Evolutionary conservation across 2,797 vertebrate genomes (phyloP).

Genomic region (Typhlichthys eigenmanni): DNA sequence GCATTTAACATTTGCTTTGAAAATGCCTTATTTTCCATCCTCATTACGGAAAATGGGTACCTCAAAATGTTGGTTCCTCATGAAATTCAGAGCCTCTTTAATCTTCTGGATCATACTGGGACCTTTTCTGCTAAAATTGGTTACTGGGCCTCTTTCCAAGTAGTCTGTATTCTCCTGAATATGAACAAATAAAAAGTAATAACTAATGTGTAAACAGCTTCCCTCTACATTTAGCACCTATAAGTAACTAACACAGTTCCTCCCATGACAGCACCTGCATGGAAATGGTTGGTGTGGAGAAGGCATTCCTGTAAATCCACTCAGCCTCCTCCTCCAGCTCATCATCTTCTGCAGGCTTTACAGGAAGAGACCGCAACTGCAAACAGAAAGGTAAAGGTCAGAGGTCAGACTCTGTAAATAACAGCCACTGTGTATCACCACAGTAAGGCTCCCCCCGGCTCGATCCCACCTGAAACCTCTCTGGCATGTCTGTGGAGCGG

Average conservation of each 20-base stretch:
- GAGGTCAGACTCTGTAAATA: not conserved
- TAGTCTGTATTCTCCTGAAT: slow-evolving; percentile 85
- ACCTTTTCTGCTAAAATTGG: slow-evolving; percentile 86
- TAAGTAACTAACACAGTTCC: not conserved
- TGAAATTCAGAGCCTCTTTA: slow-evolving; percentile 89
- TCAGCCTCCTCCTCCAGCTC: slow-evolving; percentile 90
- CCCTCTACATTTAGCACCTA: not conserved
- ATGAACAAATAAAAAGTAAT: not conserved
- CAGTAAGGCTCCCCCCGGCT: not conserved
- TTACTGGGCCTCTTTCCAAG: slow-evolving; percentile 81
- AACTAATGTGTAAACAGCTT: not conserved
- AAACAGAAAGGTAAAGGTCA: not conserved
- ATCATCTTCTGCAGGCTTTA: slow-evolving; percentile 87
- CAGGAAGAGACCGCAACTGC: slow-evolving; percentile 83
- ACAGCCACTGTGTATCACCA: not conserved
- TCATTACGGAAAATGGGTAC: slow-evolving; percentile 44
- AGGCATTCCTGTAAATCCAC: slow-evolving; percentile 90
- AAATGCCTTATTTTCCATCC: not conserved
- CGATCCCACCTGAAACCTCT: slow-evolving; percentile 87
- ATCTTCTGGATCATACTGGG: slow-evolving; percentile 91
- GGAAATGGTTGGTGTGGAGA: slow-evolving; percentile 88
- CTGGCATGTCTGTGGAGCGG: slow-evolving; percentile 87
- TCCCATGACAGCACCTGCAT: slow-evolving; percentile 76
- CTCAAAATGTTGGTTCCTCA: slow-evolving; percentile 93
- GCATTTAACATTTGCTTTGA: not conserved